phyloP scores from a whole-genome alignment of 2,797 vertebrate species.

The Lutjanus campechanus region DNA sequence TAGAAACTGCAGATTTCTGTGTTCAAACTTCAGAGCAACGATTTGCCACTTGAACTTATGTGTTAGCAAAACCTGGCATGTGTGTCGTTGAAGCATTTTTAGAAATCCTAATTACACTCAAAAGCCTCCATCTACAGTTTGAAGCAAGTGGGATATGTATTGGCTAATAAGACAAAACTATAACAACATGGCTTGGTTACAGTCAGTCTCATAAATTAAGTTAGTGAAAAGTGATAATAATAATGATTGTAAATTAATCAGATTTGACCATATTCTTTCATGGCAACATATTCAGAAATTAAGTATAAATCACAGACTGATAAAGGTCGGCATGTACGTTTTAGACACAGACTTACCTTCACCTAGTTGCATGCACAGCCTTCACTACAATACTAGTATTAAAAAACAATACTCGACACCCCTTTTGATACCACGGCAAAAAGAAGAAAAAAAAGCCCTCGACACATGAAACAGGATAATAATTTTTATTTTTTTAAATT shows the following conservation, averaged over 20 bases:
- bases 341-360: neutral
- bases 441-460: too few relatives aligned
- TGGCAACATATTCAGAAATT: conserved; percentile 20
- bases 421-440: too few relatives aligned
- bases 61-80: conserved; percentile 65
- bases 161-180: conserved; percentile 38
- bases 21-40: conserved; percentile 77
- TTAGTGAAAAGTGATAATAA: conserved; percentile 7
- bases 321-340: neutral
- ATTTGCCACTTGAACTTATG: conserved; percentile 71
- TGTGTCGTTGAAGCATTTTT: conserved; percentile 57
- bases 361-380: too few relatives aligned
- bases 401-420: too few relatives aligned
- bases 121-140: conserved; percentile 46
- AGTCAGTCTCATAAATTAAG: conserved; percentile 31
- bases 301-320: neutral
- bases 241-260: conserved; percentile 8
- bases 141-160: conserved; percentile 45
- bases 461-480: too few relatives aligned
- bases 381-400: too few relatives aligned
- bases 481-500: too few relatives aligned
- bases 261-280: neutral
- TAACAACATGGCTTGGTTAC: conserved; percentile 29
- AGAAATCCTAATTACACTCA: conserved; percentile 61
- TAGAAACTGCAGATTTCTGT: conserved; percentile 77